Conservation (phyloP, 2,113 vertebrate species). For the Pyrgilauda ruficollis region DNA sequence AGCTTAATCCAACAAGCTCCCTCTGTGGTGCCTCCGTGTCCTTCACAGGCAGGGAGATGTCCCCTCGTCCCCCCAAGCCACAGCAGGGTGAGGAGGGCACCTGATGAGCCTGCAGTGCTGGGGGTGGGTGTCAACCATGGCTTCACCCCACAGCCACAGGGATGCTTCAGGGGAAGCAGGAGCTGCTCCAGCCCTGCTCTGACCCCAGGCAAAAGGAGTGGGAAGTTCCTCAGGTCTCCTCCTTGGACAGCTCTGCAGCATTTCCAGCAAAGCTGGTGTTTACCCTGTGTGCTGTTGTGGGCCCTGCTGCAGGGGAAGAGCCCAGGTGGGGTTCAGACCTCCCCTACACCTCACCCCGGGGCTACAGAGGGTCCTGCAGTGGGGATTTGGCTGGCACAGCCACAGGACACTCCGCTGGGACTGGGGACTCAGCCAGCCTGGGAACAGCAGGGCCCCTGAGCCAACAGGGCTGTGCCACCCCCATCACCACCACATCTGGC, state of each 20-base stretch:
- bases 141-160: not conserved
- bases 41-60: not conserved
- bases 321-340: not conserved
- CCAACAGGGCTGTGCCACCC: not conserved
- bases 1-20: not conserved
- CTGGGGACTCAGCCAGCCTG: not conserved
- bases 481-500: accelerated
- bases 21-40: too few relatives aligned
- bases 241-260: not conserved
- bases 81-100: not conserved
- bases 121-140: not conserved
- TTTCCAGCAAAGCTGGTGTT: not conserved
- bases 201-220: not conserved
- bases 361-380: not conserved
- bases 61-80: not conserved
- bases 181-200: not conserved
- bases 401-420: not conserved
- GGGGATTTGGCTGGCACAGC: not conserved
- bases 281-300: accelerated
- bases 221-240: not conserved
- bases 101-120: accelerated
- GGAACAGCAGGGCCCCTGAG: not conserved
- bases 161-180: not conserved
- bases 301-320: not conserved
- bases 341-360: accelerated